Evolutionary conservation across 2,797 vertebrate species (phyloP), one percentile per base, ranked within the genome.

Genomic region (Eulemur coronatus): DNA sequence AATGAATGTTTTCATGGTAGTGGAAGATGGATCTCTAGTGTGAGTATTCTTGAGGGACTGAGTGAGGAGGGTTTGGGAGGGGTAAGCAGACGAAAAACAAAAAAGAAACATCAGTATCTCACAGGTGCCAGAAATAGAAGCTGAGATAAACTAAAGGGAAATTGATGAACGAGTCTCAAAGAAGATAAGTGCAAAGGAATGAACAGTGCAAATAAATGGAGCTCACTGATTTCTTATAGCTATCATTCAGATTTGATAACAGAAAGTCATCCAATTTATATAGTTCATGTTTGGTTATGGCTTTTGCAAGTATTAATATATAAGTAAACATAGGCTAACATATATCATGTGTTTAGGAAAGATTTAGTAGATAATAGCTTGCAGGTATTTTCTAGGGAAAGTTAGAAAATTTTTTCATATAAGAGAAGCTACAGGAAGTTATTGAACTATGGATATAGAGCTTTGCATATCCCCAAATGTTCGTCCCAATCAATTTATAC

Each of bases 81-180:
- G 57, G 65, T 28, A n/a, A 75, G 67, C 38, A 97, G 30, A 78
- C 57, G 76, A 82, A 67, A 67, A 67, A 89, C 75, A 85, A 80
- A 95, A 95, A 59, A 59, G 57, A 28, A 91, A n/a, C 85, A 94
- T 82, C 75, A 41, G 33, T 93, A 69, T 61, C 88, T 91, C 55
- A 33, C 50, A 91, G 67, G 30, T 92, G 73, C 86, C 95, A 59
- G 95, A 96, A 97, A 94, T 85, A 97, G 94, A 95, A 95, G 93
- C 76, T 78, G 78, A 95, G 95, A 96, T 96, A 97, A 97, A 82
- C 93, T 87, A 46, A 82, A 95, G 91, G 95, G 95, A 97, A 97
- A 94, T 86, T 97, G 97, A 97, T 96, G 95, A 96, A 97, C 3
- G 52, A 87, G 70, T 63, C 89, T 94, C 84, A 18, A 89, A 80